These are phyloP conservation scores for Folsomia manolachei DNA, from an alignment of 2,888 invertebrate species.

Conservation along the genomic window DNA sequence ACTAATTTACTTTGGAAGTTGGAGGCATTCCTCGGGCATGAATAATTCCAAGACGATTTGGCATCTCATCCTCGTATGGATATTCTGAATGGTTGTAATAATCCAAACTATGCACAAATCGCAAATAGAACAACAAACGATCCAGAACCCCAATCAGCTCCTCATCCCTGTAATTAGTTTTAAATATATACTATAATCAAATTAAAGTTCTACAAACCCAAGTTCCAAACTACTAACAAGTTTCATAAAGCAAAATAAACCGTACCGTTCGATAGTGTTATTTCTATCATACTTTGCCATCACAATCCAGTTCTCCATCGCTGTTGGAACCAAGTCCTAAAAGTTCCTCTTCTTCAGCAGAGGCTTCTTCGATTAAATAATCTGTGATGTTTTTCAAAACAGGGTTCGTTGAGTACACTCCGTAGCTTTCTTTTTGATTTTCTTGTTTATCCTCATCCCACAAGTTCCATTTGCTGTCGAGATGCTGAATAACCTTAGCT, in stretches of 20 bases:
- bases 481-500: constrained; percentile 83
- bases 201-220: neutral
- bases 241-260: constrained; percentile 18
- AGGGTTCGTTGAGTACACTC: constrained; percentile 65
- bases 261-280: constrained; percentile 66
- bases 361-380: constrained; percentile 95
- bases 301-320: constrained; percentile 58
- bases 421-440: constrained; percentile 54
- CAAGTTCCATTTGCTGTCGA: constrained; percentile 78
- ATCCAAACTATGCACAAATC: constrained; percentile 96
- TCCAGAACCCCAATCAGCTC: constrained; percentile 60
- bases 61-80: constrained; percentile 99
- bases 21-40: constrained; percentile 91
- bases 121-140: constrained; percentile 83
- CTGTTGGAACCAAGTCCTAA: constrained; percentile 61
- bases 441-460: constrained; percentile 63
- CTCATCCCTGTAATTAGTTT: constrained; percentile 40
- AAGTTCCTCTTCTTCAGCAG: constrained; percentile 95
- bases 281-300: constrained; percentile 62
- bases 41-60: constrained; percentile 96
- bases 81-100: constrained; percentile 99
- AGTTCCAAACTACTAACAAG: neutral
- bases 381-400: constrained; percentile 95
- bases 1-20: constrained; percentile 65
- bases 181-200: neutral